phyloP scores from a whole-genome alignment of 1,140 invertebrate genomes.

The Prorops nasuta region DNA sequence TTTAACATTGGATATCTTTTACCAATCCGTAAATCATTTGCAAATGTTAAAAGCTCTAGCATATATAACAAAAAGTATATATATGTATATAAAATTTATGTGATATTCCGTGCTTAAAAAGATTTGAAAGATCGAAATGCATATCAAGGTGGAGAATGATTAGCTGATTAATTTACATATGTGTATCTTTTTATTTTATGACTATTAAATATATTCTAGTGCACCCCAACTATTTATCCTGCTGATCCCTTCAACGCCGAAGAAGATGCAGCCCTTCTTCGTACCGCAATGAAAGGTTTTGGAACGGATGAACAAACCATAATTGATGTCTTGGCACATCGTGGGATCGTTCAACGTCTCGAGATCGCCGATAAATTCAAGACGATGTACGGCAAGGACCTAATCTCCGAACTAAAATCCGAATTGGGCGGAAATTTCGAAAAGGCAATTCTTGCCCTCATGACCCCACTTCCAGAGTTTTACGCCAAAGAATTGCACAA shows the following conservation, averaged over 20 bases:
- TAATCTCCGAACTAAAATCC: conserved; percentile 83
- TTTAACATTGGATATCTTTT: not conserved
- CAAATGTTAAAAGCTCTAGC: not conserved
- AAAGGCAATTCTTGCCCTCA: conserved; percentile 79
- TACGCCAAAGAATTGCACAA: conserved; percentile 87
- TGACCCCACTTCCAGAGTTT: conserved; percentile 84
- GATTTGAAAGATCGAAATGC: not conserved
- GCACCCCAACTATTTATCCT: conserved; percentile 80
- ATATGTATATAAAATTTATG: not conserved
- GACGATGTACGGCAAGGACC: conserved; percentile 91
- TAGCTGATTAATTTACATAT: not conserved
- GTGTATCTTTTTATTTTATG: not conserved
- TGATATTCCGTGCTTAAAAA: too few relatives aligned
- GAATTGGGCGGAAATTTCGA: conserved; percentile 89
- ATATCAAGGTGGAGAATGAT: not conserved
- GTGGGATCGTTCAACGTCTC: conserved; percentile 84
- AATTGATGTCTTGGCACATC: conserved; percentile 82
- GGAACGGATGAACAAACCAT: conserved; percentile 91
- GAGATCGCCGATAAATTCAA: conserved; percentile 91
- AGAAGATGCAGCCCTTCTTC: conserved; percentile 80
- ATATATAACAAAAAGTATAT: not conserved
- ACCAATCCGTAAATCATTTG: not conserved
- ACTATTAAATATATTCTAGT: conserved; percentile 55
- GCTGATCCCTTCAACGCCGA: conserved; percentile 83
- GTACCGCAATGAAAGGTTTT: conserved; percentile 91